Evolutionary conservation across 2,888 invertebrate genomes (phyloP).

Genomic region (Eueremaeus valkanovi): DNA sequence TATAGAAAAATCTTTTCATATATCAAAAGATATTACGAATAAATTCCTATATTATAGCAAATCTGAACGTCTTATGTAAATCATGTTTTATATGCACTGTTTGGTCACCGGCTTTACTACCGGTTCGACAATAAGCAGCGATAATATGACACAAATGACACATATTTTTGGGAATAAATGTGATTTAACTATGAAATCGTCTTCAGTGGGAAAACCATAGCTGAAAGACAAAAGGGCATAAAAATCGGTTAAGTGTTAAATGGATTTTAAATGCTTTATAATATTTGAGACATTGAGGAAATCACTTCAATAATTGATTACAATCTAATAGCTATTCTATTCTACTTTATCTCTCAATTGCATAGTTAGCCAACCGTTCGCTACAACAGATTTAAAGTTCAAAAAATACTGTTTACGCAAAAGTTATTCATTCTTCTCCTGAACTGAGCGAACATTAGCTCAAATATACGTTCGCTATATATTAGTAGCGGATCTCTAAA

Average conservation of each 20-base stretch:
- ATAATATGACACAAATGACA: neutral
- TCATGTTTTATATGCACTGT: neutral
- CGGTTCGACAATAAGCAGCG: neutral
- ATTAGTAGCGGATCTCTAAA: neutral
- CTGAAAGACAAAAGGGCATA: neutral
- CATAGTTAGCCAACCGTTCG: neutral
- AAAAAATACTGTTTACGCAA: neutral
- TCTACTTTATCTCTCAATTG: neutral
- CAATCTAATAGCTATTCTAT: neutral
- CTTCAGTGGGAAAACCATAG: neutral
- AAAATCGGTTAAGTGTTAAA: neutral
- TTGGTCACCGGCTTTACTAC: neutral
- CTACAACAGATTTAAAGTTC: neutral
- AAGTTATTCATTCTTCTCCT: neutral
- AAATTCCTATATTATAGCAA: no score
- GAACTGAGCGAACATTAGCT: neutral
- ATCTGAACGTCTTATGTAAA: neutral
- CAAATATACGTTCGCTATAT: no score
- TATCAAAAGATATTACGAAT: no score
- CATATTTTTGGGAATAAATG: neutral
- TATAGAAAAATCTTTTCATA: no score
- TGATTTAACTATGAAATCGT: neutral
- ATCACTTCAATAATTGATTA: conserved; percentile 10
- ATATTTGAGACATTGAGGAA: neutral
- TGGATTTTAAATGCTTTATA: neutral